These are phyloP conservation scores for Rallus crepitans DNA, from an alignment of 2,797 vertebrate species.

Conservation along the genomic window DNA sequence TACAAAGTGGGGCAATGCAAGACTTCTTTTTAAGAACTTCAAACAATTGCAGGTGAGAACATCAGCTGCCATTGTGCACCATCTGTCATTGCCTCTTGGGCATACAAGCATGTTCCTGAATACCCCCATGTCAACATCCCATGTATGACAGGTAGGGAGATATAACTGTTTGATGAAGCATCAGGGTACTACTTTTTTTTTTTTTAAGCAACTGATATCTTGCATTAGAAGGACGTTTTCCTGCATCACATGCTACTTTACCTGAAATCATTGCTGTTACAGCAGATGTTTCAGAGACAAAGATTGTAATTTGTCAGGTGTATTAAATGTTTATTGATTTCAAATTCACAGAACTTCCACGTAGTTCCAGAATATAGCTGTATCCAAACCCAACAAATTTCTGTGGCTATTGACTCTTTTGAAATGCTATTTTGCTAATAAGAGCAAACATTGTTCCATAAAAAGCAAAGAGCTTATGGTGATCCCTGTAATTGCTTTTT, in stretches of 20 bases:
- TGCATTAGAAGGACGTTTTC: background rate
- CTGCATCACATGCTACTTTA: background rate
- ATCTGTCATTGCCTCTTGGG: constrained; percentile 10
- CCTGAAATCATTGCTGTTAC: background rate
- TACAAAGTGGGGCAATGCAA: background rate
- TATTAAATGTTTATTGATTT: background rate
- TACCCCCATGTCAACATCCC: background rate
- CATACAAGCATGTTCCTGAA: background rate
- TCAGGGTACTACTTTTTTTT: background rate
- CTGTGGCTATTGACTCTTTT: background rate
- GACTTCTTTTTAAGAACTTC: background rate
- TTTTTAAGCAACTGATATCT: background rate
- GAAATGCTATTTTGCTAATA: background rate
- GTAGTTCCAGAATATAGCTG: background rate
- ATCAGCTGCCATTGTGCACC: background rate
- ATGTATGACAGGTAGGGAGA: background rate
- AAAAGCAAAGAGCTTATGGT: constrained; percentile 43
- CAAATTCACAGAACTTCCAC: background rate
- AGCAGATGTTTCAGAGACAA: background rate
- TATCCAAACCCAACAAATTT: background rate
- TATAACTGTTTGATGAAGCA: background rate
- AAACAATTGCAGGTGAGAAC: background rate
- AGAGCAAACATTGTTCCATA: constrained; percentile 23
- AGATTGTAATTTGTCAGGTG: background rate
- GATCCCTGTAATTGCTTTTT: constrained; percentile 35